Evolutionary conservation across 2,797 vertebrate genomes (phyloP).

Genomic region (Poecilia velifera): DNA sequence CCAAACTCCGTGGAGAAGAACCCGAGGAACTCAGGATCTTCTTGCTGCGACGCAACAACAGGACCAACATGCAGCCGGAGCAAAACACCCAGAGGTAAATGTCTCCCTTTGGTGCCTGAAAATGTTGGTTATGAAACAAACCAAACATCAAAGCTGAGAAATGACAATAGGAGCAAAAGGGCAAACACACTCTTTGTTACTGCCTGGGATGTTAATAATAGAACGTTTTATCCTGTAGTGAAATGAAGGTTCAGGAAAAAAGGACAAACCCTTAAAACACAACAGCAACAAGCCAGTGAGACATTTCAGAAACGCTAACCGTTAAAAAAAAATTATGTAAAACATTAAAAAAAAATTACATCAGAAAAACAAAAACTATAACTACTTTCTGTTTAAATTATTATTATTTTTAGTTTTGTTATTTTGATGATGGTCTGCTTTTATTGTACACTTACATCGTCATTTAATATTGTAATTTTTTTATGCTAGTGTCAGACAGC

Average conservation of each 20-base stretch:
- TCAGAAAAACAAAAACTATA: background rate
- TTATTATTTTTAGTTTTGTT: background rate
- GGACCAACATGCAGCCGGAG: background rate
- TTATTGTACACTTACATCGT: background rate
- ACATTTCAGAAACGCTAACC: background rate
- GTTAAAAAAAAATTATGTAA: background rate
- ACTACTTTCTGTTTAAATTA: background rate
- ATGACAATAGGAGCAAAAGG: background rate
- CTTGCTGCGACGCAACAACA: background rate
- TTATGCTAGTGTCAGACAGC: background rate
- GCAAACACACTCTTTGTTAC: background rate
- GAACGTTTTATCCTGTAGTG: background rate
- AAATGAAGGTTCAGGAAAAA: background rate
- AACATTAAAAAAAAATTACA: background rate
- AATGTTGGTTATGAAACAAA: background rate
- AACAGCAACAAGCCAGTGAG: background rate
- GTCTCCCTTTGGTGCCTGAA: background rate
- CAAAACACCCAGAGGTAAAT: background rate
- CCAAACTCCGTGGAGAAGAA: background rate
- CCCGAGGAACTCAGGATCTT: background rate
- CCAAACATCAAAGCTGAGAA: background rate
- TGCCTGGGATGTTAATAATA: background rate
- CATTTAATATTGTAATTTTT: background rate
- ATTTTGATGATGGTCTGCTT: background rate
- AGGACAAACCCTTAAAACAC: background rate